A percentile compares a stretch with the other conserved stretches of the same genome.
These are phyloP conservation scores for Merodon equestris DNA, from an alignment of 2,888 invertebrate species.

Conservation along the genomic window DNA sequence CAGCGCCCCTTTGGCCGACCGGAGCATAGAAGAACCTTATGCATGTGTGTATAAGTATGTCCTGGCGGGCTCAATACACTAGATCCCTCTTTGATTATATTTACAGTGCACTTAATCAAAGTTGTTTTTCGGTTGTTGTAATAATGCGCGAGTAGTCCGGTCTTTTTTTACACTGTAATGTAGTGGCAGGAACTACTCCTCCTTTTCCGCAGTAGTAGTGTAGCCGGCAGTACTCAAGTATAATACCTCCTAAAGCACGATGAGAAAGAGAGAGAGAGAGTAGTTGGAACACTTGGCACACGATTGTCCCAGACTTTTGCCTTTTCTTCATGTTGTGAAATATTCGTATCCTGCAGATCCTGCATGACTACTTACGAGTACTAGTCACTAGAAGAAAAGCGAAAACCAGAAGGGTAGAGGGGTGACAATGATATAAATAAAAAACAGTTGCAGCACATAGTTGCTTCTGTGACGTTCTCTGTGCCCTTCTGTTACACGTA, in stretches of 20 bases:
- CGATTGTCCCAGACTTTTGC: slow-evolving; percentile 36
- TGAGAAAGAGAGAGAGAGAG: slow-evolving; percentile 32
- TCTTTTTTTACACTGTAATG: slow-evolving; percentile 23
- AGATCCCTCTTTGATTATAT: slow-evolving; percentile 63
- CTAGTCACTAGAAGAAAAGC: slow-evolving; percentile 25
- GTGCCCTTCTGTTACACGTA: slow-evolving; percentile 2
- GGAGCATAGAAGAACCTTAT: too few relatives aligned
- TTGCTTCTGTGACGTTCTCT: slow-evolving; percentile 11
- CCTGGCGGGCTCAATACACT: slow-evolving; percentile 45
- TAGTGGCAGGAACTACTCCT: slow-evolving; percentile 46
- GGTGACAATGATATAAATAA: slow-evolving; percentile 58
- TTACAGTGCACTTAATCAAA: slow-evolving; percentile 69
- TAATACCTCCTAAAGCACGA: too few relatives aligned
- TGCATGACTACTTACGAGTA: slow-evolving; percentile 20
- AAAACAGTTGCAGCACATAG: slow-evolving; percentile 60
- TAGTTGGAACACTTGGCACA: slow-evolving; percentile 52
- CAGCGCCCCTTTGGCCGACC: slow-evolving; percentile 1
- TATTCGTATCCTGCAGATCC: slow-evolving; percentile 25
- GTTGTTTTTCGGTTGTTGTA: slow-evolving; percentile 68
- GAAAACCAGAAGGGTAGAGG: slow-evolving; percentile 9
- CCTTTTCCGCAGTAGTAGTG: slow-evolving; percentile 61
- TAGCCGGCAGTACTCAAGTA: too few relatives aligned
- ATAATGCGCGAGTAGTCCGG: slow-evolving; percentile 58
- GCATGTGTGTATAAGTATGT: neutral
- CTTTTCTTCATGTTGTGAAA: slow-evolving; percentile 32